Evolutionary conservation across 2,797 vertebrate species (phyloP), one percentile per base, ranked within the genome.

Genomic region (Coracias cyanogaster): DNA sequence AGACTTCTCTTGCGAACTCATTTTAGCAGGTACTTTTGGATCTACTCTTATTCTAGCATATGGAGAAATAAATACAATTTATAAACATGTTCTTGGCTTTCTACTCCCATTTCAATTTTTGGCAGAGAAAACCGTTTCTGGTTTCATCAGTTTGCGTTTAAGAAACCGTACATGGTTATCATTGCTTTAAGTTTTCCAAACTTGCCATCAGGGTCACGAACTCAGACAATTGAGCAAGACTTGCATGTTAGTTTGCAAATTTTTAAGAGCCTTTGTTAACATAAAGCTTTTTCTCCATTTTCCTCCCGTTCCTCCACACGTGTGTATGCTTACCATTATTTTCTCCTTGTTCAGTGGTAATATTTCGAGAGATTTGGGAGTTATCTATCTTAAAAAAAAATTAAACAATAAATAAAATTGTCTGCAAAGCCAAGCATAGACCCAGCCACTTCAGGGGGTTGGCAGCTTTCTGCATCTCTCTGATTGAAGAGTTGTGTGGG

Each of bases 1-100:
- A 54, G 28, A 33, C 20, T 84, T 10, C 6, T 91, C 64, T 91
- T 10, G 2, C 87, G 33, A 86, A 37, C 26, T 86, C 71, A 67
- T 10, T 94, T 90, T 73, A 91, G 80, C 79, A 92, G 92, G 55
- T 96, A 67, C 71, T 94, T 91, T 64, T 77, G 35, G 55, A 94
- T 91, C 64, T 69, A 41, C 4, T 87, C 31, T 91, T 80, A 52
- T 90, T 95, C 83, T 78, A 48, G 46, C 78, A 83, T 89, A 92
- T 49, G 65, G 88, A 89, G 94, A 87, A 78, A 93, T 80, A 92
- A 95, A 96, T 96, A 78, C 46, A 90, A 72, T 85, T 95, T 86
- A 87, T 92, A 93, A 93, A 89, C 80, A 69, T 16, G 54, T 82
- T 87, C 94, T 89, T 96, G 91, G 90, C 83, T 85, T 93, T 74